Percentiles rank a stretch among this genome's conserved stretches.
These are phyloP conservation scores for Ischnura elegans DNA, from an alignment of 2,888 invertebrate species.

Conservation along the genomic window DNA sequence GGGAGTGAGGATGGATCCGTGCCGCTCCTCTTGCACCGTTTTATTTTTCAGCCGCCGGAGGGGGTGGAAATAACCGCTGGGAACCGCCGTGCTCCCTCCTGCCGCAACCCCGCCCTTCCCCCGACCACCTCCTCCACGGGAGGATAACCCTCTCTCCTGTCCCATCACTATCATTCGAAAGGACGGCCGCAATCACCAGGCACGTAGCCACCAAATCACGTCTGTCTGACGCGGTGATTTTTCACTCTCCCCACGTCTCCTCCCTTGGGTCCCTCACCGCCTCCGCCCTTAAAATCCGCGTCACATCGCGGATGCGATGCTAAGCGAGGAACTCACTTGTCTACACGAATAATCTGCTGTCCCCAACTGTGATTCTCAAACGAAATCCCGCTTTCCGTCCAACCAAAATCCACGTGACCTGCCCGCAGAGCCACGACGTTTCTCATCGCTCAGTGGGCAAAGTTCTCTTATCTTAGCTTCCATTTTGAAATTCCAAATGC, in stretches of 20 bases:
- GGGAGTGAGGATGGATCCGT: not conserved
- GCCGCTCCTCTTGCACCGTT: not conserved
- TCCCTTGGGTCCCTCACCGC: not conserved
- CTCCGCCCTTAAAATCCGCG: too few relatives aligned
- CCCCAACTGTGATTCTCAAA: too few relatives aligned
- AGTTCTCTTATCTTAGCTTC: too few relatives aligned
- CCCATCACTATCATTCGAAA: not conserved
- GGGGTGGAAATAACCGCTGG: not conserved
- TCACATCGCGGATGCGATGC: too few relatives aligned
- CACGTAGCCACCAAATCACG: slow-evolving; percentile 23
- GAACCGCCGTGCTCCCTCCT: not conserved
- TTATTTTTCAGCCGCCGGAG: not conserved
- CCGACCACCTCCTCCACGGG: not conserved
- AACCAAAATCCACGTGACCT: too few relatives aligned
- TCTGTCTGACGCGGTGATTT: slow-evolving; percentile 26
- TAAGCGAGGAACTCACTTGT: too few relatives aligned
- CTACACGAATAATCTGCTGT: too few relatives aligned
- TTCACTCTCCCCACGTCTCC: slow-evolving; percentile 21
- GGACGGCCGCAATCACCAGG: slow-evolving; percentile 21
- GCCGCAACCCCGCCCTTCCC: not conserved
- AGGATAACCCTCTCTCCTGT: not conserved
- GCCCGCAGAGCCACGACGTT: too few relatives aligned
- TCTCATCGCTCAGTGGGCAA: too few relatives aligned
- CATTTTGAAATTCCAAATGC: too few relatives aligned
- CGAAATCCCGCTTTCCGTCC: not conserved